Conservation (phyloP, 2,113 vertebrate species). For the Irena cyanogastra region DNA sequence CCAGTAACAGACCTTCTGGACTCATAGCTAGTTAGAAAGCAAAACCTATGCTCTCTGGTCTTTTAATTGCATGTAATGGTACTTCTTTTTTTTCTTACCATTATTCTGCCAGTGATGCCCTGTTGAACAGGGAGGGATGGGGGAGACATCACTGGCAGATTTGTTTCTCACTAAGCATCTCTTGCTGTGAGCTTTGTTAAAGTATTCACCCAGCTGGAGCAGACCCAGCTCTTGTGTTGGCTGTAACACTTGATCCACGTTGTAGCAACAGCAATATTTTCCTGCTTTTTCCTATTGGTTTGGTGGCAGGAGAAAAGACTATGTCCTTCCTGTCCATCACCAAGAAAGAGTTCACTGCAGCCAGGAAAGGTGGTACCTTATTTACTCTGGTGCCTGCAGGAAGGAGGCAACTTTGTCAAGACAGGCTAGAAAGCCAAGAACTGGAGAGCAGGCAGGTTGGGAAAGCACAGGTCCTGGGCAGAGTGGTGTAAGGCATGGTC, state of each 20-base stretch:
- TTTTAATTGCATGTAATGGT: background rate
- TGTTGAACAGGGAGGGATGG: background rate
- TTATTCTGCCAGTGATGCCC: background rate
- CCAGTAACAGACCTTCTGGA: background rate
- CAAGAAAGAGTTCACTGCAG: background rate
- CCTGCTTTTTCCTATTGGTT: background rate
- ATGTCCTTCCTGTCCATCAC: background rate
- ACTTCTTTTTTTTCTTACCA: background rate
- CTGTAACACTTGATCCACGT: background rate
- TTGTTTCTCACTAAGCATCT: background rate
- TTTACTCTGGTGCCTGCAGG: background rate
- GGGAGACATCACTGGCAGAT: background rate
- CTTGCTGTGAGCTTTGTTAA: background rate
- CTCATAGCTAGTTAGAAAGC: background rate
- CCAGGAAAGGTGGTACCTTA: background rate
- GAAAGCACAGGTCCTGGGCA: background rate
- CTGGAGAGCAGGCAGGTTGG: background rate
- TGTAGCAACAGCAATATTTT: background rate
- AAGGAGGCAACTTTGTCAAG: background rate
- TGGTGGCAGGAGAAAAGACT: background rate
- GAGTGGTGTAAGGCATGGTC: background rate
- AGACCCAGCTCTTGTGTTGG: background rate
- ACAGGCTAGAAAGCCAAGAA: background rate
- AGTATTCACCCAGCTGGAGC: fast-evolving
- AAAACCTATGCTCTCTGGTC: background rate